Percentiles rank a stretch among this genome's conserved stretches.
Conservation (phyloP, 1,140 invertebrate species). For the Aphis craccivora region DNA sequence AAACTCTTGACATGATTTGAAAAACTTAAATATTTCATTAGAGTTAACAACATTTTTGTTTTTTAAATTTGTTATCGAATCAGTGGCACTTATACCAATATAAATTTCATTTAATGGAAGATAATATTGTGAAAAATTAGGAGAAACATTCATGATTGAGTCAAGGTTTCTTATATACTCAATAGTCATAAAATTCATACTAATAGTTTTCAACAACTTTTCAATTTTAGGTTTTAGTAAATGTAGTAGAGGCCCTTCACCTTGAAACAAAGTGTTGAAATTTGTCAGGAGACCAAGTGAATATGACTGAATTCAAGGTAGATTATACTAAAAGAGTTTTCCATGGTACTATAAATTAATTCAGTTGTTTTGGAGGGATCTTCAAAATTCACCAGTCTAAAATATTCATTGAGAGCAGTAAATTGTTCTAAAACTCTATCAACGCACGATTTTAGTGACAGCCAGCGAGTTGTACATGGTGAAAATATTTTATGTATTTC, state of each 20-base stretch:
- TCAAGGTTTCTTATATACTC: constrained; percentile 59
- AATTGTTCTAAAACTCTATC: constrained; percentile 63
- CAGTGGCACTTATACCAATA: constrained; percentile 43
- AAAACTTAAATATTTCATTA: constrained; percentile 26
- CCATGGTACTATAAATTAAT: constrained; percentile 62
- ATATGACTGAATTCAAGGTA: constrained; percentile 63
- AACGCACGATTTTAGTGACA: constrained; percentile 64
- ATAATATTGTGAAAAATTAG: constrained; percentile 29
- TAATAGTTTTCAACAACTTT: constrained; percentile 59
- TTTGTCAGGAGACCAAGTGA: constrained; percentile 61
- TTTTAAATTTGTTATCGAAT: constrained; percentile 44
- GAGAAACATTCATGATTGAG: constrained; percentile 33
- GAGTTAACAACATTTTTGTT: constrained; percentile 39
- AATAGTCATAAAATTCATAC: constrained; percentile 59
- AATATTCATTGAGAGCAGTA: constrained; percentile 62
- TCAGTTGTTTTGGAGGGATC: constrained; percentile 63
- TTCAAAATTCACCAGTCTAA: constrained; percentile 61
- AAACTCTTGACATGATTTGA: constrained; percentile 34
- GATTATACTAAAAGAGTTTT: constrained; percentile 60
- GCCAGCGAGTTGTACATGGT: constrained; percentile 63
- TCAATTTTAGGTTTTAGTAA: constrained; percentile 61
- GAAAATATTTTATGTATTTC: constrained; percentile 63
- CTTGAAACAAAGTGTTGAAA: constrained; percentile 64
- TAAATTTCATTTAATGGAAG: constrained; percentile 50
- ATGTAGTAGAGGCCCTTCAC: constrained; percentile 61